phyloP scores from a whole-genome alignment of 2,888 invertebrate species.

The Xylocampa areola region DNA sequence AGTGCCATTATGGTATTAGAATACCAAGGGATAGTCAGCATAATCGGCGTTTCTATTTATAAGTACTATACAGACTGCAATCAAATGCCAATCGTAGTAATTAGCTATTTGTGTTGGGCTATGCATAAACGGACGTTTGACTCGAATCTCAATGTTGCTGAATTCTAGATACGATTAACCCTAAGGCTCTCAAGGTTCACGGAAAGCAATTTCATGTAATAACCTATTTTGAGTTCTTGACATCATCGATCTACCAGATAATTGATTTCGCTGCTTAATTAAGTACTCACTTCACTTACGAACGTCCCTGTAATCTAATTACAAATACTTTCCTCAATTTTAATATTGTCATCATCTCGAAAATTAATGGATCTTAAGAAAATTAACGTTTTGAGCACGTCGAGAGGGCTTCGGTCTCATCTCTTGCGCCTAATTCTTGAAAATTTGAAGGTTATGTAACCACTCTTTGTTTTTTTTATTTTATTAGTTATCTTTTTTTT shows the following conservation, averaged over 20 bases:
- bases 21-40: too few species aligned
- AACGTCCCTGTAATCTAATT: slow-evolving; percentile 49
- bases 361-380: slow-evolving; percentile 53
- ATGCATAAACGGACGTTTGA: neutral
- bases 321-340: slow-evolving; percentile 46
- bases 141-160: neutral
- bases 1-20: too few species aligned
- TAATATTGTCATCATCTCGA: slow-evolving; percentile 54
- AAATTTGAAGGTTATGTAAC: slow-evolving; percentile 7
- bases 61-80: too few species aligned
- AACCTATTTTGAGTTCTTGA: slow-evolving; percentile 15
- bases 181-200: too few species aligned
- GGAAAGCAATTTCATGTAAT: neutral
- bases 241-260: slow-evolving; percentile 29
- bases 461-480: too few species aligned
- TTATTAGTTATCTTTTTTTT: too few species aligned
- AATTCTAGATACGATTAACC: slow-evolving; percentile 4
- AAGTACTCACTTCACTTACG: slow-evolving; percentile 43
- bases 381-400: slow-evolving; percentile 46
- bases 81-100: too few species aligned
- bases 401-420: slow-evolving; percentile 25
- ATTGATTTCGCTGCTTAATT: slow-evolving; percentile 55
- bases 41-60: too few species aligned
- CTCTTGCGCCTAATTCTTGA: slow-evolving; percentile 23
- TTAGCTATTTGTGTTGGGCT: neutral